Evolutionary conservation across 2,888 invertebrate species (phyloP).

Genomic region (Pterobdella sp.): DNA sequence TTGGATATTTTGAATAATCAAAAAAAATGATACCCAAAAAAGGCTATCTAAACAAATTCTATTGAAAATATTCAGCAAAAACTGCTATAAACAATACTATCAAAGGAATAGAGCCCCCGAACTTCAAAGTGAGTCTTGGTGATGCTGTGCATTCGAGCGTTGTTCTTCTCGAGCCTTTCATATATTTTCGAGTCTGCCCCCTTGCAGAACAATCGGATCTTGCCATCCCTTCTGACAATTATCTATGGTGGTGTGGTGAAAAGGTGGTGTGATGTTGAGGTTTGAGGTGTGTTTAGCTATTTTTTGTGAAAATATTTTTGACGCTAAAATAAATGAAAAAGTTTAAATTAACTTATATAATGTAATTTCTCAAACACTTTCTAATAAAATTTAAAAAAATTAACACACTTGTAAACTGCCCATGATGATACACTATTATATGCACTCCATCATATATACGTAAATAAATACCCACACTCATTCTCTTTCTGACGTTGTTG

Average conservation of each 20-base stretch:
- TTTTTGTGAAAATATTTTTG: neutral
- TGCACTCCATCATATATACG: no score
- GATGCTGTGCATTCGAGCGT: conserved; percentile 65
- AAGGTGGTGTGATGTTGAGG: neutral
- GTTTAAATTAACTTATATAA: neutral
- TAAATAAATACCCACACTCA: conserved; percentile 80
- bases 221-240: conserved; percentile 45
- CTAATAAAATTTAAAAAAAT: neutral
- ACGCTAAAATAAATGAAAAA: neutral
- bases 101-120: no score
- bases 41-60: no score
- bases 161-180: conserved; percentile 74
- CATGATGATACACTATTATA: no score
- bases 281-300: neutral
- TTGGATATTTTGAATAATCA: no score
- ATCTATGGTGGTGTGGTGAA: conserved; percentile 39
- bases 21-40: no score
- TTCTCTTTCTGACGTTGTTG: conserved; percentile 95
- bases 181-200: conserved; percentile 94
- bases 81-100: no score
- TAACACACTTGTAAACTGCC: no score
- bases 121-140: conserved; percentile 91
- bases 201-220: conserved; percentile 78
- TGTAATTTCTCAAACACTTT: neutral
- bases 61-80: no score